These are phyloP conservation scores for Montipora cactus DNA, from an alignment of 64 coral and sea anemone genomes.

Conservation along the genomic window DNA sequence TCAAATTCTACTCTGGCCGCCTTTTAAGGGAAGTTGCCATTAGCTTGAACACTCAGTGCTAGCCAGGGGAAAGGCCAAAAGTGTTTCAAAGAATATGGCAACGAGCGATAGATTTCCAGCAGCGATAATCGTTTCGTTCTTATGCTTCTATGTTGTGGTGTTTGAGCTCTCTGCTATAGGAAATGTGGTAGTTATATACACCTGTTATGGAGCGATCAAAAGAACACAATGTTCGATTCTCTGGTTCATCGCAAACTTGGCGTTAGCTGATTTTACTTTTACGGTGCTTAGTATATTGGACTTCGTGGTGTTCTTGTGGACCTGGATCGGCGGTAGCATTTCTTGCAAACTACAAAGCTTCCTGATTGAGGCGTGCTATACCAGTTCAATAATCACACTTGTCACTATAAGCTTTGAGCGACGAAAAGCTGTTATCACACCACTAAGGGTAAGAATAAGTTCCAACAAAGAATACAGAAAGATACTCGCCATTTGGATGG, in stretches of 20 bases:
- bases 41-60: no score
- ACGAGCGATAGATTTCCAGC: conserved; percentile 14
- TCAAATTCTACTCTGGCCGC: no score
- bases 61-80: no score
- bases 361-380: conserved; percentile 41
- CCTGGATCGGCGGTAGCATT: conserved; percentile 45
- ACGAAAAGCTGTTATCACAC: not conserved
- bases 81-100: not conserved
- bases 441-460: not conserved
- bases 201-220: conserved; percentile 6
- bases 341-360: conserved; percentile 59
- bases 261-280: conserved; percentile 36
- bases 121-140: not conserved
- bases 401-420: conserved; percentile 33
- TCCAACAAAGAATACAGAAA: not conserved
- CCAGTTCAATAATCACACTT: conserved; percentile 46
- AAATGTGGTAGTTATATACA: not conserved
- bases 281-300: conserved; percentile 35
- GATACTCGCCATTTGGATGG: not conserved
- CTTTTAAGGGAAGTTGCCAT: no score
- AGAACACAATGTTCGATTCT: not conserved
- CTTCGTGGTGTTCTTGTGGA: conserved; percentile 30
- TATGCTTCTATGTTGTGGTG: not conserved
- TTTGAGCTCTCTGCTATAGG: not conserved
- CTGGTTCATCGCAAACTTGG: conserved; percentile 60